phyloP scores from a whole-genome alignment of 2,113 vertebrate genomes.

The Nettapus auritus region DNA sequence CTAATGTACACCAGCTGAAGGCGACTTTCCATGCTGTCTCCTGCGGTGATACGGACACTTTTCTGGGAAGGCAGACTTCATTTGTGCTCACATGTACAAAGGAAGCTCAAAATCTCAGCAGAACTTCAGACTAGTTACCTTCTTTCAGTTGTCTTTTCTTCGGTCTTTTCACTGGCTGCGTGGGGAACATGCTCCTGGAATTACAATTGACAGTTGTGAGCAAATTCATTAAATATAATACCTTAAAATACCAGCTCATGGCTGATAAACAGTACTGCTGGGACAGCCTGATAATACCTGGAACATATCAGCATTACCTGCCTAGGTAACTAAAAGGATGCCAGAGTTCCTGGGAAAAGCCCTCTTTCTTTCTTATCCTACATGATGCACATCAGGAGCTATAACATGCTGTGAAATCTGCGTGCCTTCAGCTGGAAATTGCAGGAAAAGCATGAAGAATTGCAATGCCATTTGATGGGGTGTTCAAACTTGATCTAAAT shows the following conservation, averaged over 20 bases:
- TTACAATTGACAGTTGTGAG: not conserved
- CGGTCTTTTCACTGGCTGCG: not conserved
- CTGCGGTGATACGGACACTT: not conserved
- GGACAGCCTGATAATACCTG: not conserved
- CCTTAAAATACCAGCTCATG: not conserved
- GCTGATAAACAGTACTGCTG: not conserved
- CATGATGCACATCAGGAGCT: not conserved
- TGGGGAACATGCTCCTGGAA: not conserved
- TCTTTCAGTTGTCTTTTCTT: not conserved
- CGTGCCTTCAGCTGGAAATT: not conserved
- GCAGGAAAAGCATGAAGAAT: not conserved
- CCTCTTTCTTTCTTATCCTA: not conserved
- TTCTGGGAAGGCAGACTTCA: not conserved
- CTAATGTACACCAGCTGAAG: constrained; percentile 36
- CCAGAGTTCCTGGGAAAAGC: not conserved
- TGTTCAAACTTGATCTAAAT: not conserved
- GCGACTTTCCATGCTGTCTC: not conserved
- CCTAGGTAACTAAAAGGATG: not conserved
- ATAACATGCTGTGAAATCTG: not conserved
- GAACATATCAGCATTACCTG: not conserved
- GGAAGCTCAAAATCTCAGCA: not conserved
- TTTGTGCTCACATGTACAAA: fast-evolving
- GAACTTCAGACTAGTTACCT: not conserved
- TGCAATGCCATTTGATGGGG: not conserved
- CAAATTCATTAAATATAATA: not conserved